These are phyloP conservation scores for Nyctibius bracteatus DNA, from an alignment of 2,113 vertebrate genomes.

Conservation along the genomic window DNA sequence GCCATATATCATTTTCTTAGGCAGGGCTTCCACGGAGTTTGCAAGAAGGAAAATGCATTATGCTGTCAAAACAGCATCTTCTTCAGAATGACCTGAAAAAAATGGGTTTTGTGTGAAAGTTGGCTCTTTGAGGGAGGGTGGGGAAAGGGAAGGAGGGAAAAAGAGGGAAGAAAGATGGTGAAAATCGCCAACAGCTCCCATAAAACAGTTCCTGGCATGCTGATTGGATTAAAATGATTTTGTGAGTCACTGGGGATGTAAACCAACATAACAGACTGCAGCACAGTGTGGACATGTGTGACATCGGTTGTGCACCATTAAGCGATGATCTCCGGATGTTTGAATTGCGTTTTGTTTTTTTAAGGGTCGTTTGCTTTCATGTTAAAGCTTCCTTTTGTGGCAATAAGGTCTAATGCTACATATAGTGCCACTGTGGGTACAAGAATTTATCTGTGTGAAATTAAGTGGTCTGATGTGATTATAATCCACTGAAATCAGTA, in stretches of 20 bases:
- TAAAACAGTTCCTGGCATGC: background rate
- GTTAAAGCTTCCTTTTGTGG: background rate
- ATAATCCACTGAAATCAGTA: background rate
- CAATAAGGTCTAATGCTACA: background rate
- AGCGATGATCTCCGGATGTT: background rate
- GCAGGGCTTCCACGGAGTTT: background rate
- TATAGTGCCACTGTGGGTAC: background rate
- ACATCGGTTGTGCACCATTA: background rate
- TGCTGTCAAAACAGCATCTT: background rate
- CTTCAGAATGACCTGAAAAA: background rate
- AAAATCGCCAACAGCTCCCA: background rate
- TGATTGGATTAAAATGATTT: background rate
- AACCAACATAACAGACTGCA: background rate
- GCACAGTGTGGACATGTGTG: accelerated
- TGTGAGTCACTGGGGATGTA: background rate
- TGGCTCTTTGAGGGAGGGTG: background rate
- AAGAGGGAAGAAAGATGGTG: background rate
- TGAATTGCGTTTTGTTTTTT: background rate
- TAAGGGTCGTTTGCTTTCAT: background rate
- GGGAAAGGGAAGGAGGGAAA: background rate
- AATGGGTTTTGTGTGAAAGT: background rate
- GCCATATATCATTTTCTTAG: slow-evolving; percentile 16
- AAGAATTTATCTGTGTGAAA: background rate
- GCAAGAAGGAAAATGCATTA: background rate
- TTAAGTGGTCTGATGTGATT: background rate